Evolutionary conservation across 2,888 invertebrate genomes (phyloP).

Genomic region (Mamestra brassicae): DNA sequence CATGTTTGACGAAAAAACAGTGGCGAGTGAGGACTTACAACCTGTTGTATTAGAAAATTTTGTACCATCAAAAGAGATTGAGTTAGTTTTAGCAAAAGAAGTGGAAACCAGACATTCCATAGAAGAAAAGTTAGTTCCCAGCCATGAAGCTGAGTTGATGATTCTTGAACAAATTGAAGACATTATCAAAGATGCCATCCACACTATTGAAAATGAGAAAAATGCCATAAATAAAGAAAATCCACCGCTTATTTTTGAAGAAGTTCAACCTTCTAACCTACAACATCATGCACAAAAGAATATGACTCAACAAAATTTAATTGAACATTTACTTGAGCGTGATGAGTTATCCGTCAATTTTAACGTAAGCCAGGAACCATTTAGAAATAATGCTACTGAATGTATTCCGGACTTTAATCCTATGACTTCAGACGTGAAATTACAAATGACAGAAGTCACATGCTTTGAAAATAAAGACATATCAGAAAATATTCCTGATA

Average conservation of each 20-base stretch:
- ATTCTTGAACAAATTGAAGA: slow-evolving; percentile 37
- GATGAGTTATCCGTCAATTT: background rate
- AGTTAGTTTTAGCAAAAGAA: slow-evolving; percentile 5
- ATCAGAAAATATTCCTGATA: background rate
- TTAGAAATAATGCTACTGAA: background rate
- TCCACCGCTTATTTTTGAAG: background rate
- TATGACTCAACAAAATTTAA: slow-evolving; percentile 3
- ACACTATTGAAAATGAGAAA: slow-evolving; percentile 9
- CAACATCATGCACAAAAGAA: background rate
- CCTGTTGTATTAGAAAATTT: slow-evolving; percentile 13
- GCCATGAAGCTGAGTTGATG: slow-evolving; percentile 12
- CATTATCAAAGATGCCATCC: slow-evolving; percentile 26
- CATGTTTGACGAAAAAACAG: background rate
- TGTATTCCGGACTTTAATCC: background rate
- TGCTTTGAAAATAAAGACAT: background rate
- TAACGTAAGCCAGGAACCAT: background rate
- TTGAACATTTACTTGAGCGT: background rate
- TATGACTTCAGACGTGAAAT: background rate
- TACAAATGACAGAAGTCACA: background rate
- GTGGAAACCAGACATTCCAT: background rate
- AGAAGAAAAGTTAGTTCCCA: background rate
- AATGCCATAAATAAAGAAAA: background rate
- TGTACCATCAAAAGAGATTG: background rate
- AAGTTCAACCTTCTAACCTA: background rate
- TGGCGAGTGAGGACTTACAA: slow-evolving; percentile 7